Evolutionary conservation across 2,888 invertebrate species (phyloP).

Genomic region (Catocala fraxini): DNA sequence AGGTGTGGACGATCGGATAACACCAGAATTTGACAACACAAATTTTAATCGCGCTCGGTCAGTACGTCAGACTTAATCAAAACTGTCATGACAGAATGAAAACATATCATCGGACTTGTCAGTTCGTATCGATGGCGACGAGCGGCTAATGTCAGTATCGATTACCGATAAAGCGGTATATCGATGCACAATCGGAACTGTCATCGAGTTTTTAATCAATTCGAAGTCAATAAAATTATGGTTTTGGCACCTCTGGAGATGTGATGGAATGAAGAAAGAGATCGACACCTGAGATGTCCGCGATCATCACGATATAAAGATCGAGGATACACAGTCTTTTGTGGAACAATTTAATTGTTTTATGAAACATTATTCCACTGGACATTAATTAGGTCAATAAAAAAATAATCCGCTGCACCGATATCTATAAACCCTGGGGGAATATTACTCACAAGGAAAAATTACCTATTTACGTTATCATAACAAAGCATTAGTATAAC

Average conservation of each 20-base stretch:
- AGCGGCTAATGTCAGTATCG: conserved; percentile 45
- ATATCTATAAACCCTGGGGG: too few relatives aligned
- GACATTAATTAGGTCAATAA: too few relatives aligned
- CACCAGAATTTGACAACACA: conserved; percentile 39
- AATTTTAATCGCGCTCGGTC: conserved; percentile 45
- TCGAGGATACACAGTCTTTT: background rate
- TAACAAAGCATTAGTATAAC: too few relatives aligned
- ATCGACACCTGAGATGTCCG: background rate
- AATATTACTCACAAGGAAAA: too few relatives aligned
- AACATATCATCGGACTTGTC: conserved; percentile 53
- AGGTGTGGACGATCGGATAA: conserved; percentile 11
- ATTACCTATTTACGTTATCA: too few relatives aligned
- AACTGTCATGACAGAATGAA: conserved; percentile 49
- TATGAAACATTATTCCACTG: too few relatives aligned
- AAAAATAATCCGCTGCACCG: too few relatives aligned
- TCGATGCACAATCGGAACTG: conserved; percentile 51
- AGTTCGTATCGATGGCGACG: conserved; percentile 45
- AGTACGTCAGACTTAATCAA: conserved; percentile 45
- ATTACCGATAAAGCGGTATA: conserved; percentile 43
- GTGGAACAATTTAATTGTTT: too few relatives aligned
- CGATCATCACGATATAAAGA: background rate
- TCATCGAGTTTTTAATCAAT: conserved; percentile 53
- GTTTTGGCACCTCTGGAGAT: conserved; percentile 42
- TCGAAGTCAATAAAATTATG: conserved; percentile 44
- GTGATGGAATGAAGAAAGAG: conserved; percentile 10